Evolutionary conservation across 2,797 vertebrate genomes (phyloP).

Genomic region (Esox lucius): DNA sequence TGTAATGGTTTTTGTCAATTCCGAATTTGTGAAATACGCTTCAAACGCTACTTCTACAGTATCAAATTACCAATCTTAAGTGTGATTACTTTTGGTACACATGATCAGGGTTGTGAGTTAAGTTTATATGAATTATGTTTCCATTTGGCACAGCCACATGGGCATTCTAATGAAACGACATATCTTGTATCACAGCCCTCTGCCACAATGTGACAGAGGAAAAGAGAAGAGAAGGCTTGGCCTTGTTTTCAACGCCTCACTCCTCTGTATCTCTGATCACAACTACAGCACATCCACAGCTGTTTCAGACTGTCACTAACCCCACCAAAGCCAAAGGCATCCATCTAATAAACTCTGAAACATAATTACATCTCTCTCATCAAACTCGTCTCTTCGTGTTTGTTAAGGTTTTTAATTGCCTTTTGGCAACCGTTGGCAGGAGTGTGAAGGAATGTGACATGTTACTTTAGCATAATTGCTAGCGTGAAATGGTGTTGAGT

Average conservation of each 20-base stretch:
- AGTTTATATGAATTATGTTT: too few species aligned
- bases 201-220: conserved; percentile 26
- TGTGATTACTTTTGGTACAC: too few species aligned
- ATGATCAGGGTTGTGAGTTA: too few species aligned
- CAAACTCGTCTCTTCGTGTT: conserved; percentile 40
- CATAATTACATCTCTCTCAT: conserved; percentile 50
- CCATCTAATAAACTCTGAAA: conserved; percentile 44
- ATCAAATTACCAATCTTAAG: too few species aligned
- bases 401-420: conserved; percentile 52
- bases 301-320: conserved; percentile 36
- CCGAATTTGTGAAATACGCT: too few species aligned
- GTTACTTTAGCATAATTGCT: conserved; percentile 29
- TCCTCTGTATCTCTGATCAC: neutral
- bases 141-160: too few species aligned
- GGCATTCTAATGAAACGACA: conserved; percentile 19
- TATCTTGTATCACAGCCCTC: conserved; percentile 34
- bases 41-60: too few species aligned
- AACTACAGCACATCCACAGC: conserved; percentile 8
- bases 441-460: conserved; percentile 37
- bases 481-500: conserved; percentile 15
- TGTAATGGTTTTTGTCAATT: too few species aligned
- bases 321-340: conserved; percentile 32
- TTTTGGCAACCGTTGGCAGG: conserved; percentile 31
- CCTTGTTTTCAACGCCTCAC: conserved; percentile 16
- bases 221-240: neutral